A percentile compares a stretch with the other conserved stretches of the same genome.
phyloP scores from a whole-genome alignment of 2,113 vertebrate genomes.

The Speoplatyrhinus poulsoni region DNA sequence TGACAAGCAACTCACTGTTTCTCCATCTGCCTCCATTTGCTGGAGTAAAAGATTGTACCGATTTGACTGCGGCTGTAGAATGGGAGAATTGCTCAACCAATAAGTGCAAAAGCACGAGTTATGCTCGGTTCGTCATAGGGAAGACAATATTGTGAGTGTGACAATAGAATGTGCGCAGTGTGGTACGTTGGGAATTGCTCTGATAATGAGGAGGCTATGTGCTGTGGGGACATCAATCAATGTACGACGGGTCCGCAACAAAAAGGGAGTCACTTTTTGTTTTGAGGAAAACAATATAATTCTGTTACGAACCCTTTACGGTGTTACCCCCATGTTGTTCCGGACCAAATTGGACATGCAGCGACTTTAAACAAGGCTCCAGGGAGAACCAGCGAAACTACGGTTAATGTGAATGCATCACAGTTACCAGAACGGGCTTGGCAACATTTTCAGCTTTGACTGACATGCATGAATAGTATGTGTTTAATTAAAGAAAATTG shows the following conservation, averaged over 20 bases:
- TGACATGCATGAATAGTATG: too few relatives aligned
- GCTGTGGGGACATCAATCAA: neutral
- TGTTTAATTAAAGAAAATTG: too few relatives aligned
- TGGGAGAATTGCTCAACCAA: constrained; percentile 1
- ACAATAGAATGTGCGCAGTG: neutral
- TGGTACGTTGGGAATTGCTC: neutral
- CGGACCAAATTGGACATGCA: neutral
- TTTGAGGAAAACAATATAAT: neutral
- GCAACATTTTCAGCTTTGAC: too few relatives aligned
- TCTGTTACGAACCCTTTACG: neutral
- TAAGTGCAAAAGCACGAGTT: neutral
- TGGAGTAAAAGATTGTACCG: constrained; percentile 39
- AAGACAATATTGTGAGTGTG: constrained; percentile 6
- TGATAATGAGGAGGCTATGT: neutral
- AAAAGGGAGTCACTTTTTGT: neutral
- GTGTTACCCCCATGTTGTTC: neutral
- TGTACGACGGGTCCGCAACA: neutral
- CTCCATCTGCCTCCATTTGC: constrained; percentile 45
- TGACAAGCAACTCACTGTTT: constrained; percentile 41
- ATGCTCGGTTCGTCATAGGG: neutral
- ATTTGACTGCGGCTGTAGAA: constrained; percentile 26
- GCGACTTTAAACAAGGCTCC: too few relatives aligned
- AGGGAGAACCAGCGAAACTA: too few relatives aligned
- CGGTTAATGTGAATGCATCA: too few relatives aligned
- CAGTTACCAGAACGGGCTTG: too few relatives aligned